phyloP scores from a whole-genome alignment of 2,113 vertebrate species.

The Tympanuchus pallidicinctus region DNA sequence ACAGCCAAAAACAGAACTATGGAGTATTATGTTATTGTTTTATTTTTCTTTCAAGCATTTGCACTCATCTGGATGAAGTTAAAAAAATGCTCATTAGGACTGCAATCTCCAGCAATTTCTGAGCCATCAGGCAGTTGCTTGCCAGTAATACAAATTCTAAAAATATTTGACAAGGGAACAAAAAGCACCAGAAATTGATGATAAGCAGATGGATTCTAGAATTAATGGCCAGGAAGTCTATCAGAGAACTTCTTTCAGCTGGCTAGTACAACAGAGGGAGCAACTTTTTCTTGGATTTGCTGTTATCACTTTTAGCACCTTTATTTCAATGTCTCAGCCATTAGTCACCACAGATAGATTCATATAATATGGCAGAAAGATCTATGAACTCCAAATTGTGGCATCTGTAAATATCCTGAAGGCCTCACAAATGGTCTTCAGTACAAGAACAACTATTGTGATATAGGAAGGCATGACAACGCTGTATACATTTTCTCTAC shows the following conservation, averaged over 20 bases:
- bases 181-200: constrained; percentile 8
- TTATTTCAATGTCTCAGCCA: neutral
- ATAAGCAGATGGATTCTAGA: constrained; percentile 35
- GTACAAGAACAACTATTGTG: neutral
- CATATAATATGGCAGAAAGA: neutral
- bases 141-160: constrained; percentile 56
- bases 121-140: constrained; percentile 27
- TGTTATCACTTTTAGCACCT: neutral
- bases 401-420: neutral
- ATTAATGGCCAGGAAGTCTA: constrained; percentile 21
- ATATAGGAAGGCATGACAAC: neutral
- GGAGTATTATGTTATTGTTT: constrained; percentile 48
- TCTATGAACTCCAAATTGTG: neutral
- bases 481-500: neutral
- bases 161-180: constrained; percentile 46
- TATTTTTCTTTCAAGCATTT: constrained; percentile 50
- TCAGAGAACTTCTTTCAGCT: constrained; percentile 5
- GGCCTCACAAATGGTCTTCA: neutral
- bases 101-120: constrained; percentile 20
- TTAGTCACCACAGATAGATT: neutral
- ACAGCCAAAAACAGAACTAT: neutral
- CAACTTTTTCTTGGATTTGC: constrained; percentile 26
- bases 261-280: neutral
- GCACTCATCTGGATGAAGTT: constrained; percentile 48
- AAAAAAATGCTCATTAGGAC: constrained; percentile 4